A percentile compares a stretch with the other conserved stretches of the same genome.
Evolutionary conservation across 2,888 invertebrate species (phyloP).

Genomic region (Loripinus fragilis): DNA sequence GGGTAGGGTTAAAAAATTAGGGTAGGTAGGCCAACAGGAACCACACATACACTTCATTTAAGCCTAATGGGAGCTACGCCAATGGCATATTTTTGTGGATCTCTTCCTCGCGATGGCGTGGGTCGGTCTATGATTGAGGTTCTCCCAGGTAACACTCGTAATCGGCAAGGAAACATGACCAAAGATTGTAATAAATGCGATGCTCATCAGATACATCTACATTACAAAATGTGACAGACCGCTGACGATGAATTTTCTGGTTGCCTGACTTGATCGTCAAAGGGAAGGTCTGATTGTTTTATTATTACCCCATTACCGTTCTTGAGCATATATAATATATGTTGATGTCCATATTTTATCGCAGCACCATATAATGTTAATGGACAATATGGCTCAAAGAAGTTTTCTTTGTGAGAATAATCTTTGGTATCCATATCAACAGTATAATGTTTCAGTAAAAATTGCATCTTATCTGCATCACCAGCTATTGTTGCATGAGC

Average conservation of each 20-base stretch:
- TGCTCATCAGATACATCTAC: too few relatives aligned
- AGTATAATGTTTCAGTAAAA: constrained; percentile 71
- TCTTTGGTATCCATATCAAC: constrained; percentile 76
- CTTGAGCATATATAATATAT: constrained; percentile 72
- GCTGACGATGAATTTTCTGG: background rate
- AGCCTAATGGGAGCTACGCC: too few relatives aligned
- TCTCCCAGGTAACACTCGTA: too few relatives aligned
- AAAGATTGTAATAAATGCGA: too few relatives aligned
- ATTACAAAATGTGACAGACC: background rate
- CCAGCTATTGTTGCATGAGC: constrained; percentile 82
- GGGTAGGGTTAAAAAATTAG: too few relatives aligned
- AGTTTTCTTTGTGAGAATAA: constrained; percentile 74
- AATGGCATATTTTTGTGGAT: too few relatives aligned
- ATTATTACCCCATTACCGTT: constrained; percentile 23
- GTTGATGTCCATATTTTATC: constrained; percentile 76
- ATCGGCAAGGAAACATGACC: too few relatives aligned
- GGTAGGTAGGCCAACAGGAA: too few relatives aligned
- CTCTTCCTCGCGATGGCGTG: too few relatives aligned
- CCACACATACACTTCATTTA: too few relatives aligned
- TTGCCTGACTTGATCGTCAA: background rate
- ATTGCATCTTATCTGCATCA: constrained; percentile 75
- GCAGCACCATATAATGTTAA: constrained; percentile 77
- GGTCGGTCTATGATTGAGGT: too few relatives aligned
- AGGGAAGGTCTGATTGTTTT: background rate
- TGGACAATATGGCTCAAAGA: constrained; percentile 72